A percentile compares a stretch with the other conserved stretches of the same genome.
These are phyloP conservation scores for Mallotus villosus DNA, from an alignment of 2,797 vertebrate species.

Conservation along the genomic window DNA sequence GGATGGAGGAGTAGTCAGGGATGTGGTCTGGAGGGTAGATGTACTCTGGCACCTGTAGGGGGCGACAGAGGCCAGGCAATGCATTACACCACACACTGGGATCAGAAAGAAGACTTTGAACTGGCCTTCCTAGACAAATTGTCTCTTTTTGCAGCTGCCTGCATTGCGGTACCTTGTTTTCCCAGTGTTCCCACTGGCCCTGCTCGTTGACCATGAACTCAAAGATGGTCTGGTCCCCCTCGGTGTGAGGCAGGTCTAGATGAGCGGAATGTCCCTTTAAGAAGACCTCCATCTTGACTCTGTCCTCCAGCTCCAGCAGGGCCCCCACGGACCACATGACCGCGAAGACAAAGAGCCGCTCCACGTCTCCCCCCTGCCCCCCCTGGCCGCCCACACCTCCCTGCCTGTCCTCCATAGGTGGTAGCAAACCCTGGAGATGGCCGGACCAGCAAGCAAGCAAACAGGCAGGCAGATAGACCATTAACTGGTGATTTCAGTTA, in stretches of 20 bases:
- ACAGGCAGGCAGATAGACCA: neutral
- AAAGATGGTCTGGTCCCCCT: conserved; percentile 78
- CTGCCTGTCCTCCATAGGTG: conserved; percentile 68
- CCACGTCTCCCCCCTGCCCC: conserved; percentile 51
- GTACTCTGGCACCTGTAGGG: conserved; percentile 74
- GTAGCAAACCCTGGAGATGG: conserved; percentile 76
- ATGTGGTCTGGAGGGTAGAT: conserved; percentile 78
- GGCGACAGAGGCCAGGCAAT: neutral
- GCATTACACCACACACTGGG: neutral
- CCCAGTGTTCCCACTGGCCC: conserved; percentile 83
- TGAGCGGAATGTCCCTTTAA: conserved; percentile 63
- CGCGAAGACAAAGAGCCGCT: conserved; percentile 78
- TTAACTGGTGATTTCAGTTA: too few relatives aligned
- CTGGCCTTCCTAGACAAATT: neutral
- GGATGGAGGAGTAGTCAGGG: conserved; percentile 81
- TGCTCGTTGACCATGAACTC: conserved; percentile 75
- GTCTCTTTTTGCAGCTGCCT: neutral
- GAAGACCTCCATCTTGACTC: conserved; percentile 81
- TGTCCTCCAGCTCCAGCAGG: conserved; percentile 80
- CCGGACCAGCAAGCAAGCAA: neutral
- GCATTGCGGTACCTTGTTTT: conserved; percentile 68
- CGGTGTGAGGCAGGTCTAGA: conserved; percentile 74
- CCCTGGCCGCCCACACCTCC: conserved; percentile 39
- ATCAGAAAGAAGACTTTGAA: neutral
- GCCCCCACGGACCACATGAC: conserved; percentile 85